A percentile compares a stretch with the other conserved stretches of the same genome.
Conservation (phyloP, 2,113 vertebrate genomes). For the Plecturocebus donacophilus region DNA sequence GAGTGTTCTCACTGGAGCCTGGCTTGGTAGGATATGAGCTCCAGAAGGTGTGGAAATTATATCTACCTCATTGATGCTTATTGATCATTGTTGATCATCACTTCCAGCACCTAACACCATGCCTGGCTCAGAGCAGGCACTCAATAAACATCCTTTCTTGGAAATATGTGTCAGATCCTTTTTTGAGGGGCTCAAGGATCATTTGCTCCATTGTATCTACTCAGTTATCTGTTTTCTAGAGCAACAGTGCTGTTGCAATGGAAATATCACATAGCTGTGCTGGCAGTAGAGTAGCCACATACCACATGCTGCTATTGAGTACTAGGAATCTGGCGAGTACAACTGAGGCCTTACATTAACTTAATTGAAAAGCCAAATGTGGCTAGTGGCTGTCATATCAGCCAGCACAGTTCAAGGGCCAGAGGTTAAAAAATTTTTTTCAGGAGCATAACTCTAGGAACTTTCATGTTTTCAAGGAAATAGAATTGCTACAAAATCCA, state of each 20-base stretch:
- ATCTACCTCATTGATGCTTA: background rate
- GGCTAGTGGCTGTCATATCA: background rate
- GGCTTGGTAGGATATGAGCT: background rate
- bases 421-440: slow-evolving; percentile 6
- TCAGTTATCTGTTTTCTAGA: background rate
- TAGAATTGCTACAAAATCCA: background rate
- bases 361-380: background rate
- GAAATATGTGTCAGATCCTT: background rate
- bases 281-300: background rate
- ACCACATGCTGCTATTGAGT: too few species aligned
- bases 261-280: background rate
- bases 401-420: background rate
- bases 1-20: background rate
- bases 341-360: background rate
- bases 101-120: background rate
- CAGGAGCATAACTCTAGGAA: background rate
- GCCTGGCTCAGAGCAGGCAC: background rate
- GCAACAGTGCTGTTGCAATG: background rate
- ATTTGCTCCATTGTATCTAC: background rate
- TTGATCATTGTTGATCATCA: background rate
- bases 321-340: background rate
- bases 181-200: background rate
- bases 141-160: background rate
- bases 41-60: background rate
- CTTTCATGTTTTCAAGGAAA: background rate